phyloP scores from a whole-genome alignment of 1,140 invertebrate species.

The Bombus sibiricus region DNA sequence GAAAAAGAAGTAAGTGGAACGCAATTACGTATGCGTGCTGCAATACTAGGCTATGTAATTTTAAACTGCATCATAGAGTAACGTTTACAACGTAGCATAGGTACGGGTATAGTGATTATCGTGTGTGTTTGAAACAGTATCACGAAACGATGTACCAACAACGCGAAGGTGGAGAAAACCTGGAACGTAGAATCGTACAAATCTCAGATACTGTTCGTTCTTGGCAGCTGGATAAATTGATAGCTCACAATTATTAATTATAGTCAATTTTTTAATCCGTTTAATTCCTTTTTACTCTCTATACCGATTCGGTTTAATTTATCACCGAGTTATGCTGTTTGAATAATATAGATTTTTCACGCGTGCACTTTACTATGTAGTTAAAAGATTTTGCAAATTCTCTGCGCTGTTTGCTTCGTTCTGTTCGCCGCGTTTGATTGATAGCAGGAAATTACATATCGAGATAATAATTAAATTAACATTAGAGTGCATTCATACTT shows the following conservation, averaged over 20 bases:
- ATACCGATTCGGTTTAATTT: not conserved
- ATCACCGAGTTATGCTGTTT: not conserved
- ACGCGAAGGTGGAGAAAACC: not conserved
- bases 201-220: not conserved
- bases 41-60: not conserved
- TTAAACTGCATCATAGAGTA: not conserved
- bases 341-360: not conserved
- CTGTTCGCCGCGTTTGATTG: not conserved
- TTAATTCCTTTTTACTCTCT: not conserved
- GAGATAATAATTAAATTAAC: not conserved
- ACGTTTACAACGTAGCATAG: not conserved
- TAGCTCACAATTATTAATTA: not conserved
- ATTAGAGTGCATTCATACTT: not conserved
- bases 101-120: not conserved
- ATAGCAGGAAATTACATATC: not conserved
- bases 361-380: not conserved
- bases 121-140: not conserved
- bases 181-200: not conserved
- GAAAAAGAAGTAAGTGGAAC: too few relatives aligned
- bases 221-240: not conserved
- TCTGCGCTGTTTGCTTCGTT: not conserved
- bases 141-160: not conserved
- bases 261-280: too few relatives aligned
- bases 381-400: not conserved
- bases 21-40: slow-evolving; percentile 5